Evolutionary conservation across 2,113 vertebrate species (phyloP).

Genomic region (Callithrix jacchus): DNA sequence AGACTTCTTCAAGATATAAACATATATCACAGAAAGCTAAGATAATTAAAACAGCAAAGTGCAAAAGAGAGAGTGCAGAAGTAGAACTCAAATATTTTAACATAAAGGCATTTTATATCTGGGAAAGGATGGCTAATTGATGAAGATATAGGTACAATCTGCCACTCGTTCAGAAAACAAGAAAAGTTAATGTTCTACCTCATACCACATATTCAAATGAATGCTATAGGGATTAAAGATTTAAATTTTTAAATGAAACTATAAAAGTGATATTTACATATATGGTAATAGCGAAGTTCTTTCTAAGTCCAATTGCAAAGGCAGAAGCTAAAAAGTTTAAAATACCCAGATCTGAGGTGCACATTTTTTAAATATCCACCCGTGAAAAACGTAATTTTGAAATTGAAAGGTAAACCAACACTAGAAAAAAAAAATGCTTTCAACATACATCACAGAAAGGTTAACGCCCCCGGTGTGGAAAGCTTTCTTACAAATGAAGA

Average conservation of each 20-base stretch:
- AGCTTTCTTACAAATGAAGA: conserved; percentile 4
- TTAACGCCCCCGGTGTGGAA: neutral
- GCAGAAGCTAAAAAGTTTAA: neutral
- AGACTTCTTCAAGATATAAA: neutral
- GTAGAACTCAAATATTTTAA: neutral
- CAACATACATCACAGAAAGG: neutral
- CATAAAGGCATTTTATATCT: neutral
- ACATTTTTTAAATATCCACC: neutral
- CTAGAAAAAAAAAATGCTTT: neutral
- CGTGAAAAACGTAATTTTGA: conserved; percentile 12
- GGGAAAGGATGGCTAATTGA: neutral
- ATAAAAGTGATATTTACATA: neutral
- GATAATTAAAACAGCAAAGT: neutral
- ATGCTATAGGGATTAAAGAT: neutral
- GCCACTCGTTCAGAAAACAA: neutral
- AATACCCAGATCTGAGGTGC: neutral
- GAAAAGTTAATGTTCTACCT: neutral
- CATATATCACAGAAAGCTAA: neutral
- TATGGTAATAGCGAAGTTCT: neutral
- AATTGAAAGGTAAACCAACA: conserved; percentile 29
- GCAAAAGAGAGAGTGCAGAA: neutral
- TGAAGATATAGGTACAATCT: neutral
- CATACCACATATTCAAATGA: neutral
- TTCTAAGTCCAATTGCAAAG: conserved; percentile 27
- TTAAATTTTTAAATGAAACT: neutral